Percentiles rank a stretch among this genome's conserved stretches.
Conservation (phyloP, 2,888 invertebrate genomes). For the Ischnus inquisitorius region DNA sequence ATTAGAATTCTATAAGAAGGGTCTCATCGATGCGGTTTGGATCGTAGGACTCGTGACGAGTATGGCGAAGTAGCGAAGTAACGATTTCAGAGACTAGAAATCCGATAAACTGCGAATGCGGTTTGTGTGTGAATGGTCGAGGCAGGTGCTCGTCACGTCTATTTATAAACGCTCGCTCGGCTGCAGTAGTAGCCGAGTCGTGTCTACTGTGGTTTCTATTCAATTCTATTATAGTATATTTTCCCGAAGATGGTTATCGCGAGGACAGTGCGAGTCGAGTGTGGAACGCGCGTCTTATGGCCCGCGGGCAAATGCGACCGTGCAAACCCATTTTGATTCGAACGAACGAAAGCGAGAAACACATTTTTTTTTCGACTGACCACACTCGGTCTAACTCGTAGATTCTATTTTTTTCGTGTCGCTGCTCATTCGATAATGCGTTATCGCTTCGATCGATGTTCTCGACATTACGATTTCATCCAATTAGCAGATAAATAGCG, state of each 20-base stretch:
- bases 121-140: constrained; percentile 79
- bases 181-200: constrained; percentile 37
- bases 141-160: constrained; percentile 80
- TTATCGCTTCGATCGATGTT: not conserved
- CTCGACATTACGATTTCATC: constrained; percentile 7
- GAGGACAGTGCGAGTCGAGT: constrained; percentile 21
- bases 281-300: constrained; percentile 38
- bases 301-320: not conserved
- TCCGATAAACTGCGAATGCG: constrained; percentile 59
- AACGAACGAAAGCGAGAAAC: not conserved
- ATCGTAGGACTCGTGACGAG: constrained; percentile 26
- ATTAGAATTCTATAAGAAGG: not conserved
- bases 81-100: constrained; percentile 47
- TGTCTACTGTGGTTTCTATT: constrained; percentile 27
- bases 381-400: too few relatives aligned
- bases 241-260: constrained; percentile 23
- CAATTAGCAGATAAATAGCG: constrained; percentile 2
- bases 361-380: not conserved
- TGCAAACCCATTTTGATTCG: not conserved
- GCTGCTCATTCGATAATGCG: too few relatives aligned
- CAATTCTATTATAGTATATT: constrained; percentile 47
- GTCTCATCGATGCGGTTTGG: constrained; percentile 21
- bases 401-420: too few relatives aligned
- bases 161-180: constrained; percentile 68
- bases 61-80: constrained; percentile 12